Percentiles rank a stretch among this genome's conserved stretches.
phyloP scores from a whole-genome alignment of 2,888 invertebrate species.

The Plagodis dolabraria region DNA sequence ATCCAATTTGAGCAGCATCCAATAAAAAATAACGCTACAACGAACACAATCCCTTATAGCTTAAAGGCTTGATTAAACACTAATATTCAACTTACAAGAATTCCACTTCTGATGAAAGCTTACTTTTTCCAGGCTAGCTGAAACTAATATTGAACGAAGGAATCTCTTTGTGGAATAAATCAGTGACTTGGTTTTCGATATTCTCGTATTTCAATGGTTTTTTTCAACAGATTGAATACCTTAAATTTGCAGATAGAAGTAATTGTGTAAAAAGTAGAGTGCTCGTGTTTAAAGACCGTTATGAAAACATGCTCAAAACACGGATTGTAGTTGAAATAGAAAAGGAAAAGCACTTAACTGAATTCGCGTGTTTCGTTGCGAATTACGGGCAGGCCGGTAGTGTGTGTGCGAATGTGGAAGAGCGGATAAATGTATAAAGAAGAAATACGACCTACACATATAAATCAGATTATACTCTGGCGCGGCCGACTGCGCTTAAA shows the following conservation, averaged over 20 bases:
- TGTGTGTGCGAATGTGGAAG: constrained; percentile 56
- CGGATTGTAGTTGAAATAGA: constrained; percentile 43
- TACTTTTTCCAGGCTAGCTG: constrained; percentile 10
- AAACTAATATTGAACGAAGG: constrained; percentile 22
- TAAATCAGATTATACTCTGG: constrained; percentile 72
- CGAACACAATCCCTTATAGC: constrained; percentile 15
- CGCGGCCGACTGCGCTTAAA: constrained; percentile 61
- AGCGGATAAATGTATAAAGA: constrained; percentile 51
- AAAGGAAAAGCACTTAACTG: constrained; percentile 55
- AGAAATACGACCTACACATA: constrained; percentile 63
- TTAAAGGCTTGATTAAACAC: constrained; percentile 16
- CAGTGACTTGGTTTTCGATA: constrained; percentile 18
- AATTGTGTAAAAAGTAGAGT: constrained; percentile 7
- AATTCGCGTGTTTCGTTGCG: constrained; percentile 62
- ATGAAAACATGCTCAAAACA: constrained; percentile 28
- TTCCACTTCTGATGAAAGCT: constrained; percentile 3
- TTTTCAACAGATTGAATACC: constrained; percentile 16
- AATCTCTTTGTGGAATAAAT: constrained; percentile 30
- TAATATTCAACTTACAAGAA: constrained; percentile 15
- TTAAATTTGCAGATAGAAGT: no score
- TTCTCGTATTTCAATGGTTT: constrained; percentile 29
- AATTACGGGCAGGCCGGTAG: constrained; percentile 56
- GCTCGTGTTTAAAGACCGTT: constrained; percentile 23
- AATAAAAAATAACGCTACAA: constrained; percentile 29
- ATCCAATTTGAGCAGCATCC: constrained; percentile 40